phyloP scores from a whole-genome alignment of 2,797 vertebrate genomes.

The Tapera naevia region DNA sequence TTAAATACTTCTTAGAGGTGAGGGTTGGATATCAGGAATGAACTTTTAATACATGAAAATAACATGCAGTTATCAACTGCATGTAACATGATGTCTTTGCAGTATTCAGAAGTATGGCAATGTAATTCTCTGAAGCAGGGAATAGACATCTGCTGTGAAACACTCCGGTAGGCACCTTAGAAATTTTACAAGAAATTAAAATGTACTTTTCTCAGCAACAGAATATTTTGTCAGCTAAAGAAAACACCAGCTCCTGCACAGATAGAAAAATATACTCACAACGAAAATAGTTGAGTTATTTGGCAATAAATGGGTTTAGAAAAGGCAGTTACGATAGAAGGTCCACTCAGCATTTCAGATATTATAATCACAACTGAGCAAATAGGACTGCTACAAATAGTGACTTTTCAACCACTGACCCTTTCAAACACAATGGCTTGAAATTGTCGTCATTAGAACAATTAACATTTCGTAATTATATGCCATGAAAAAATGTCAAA shows the following conservation, averaged over 20 bases:
- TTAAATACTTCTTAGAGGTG: neutral
- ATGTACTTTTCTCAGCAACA: neutral
- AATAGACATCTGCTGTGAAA: neutral
- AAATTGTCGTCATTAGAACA: conserved; percentile 12
- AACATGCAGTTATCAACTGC: neutral
- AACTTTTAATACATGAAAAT: neutral
- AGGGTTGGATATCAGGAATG: neutral
- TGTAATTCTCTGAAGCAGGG: neutral
- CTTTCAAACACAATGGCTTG: neutral
- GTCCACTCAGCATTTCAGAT: neutral
- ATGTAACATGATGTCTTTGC: neutral
- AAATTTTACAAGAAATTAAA: neutral
- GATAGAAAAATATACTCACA: neutral
- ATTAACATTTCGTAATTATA: neutral
- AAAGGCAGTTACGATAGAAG: neutral
- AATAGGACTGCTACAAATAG: neutral
- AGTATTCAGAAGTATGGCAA: neutral
- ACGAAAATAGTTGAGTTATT: neutral
- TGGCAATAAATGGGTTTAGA: neutral
- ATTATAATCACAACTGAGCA: neutral
- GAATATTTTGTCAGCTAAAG: neutral
- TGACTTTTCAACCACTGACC: neutral
- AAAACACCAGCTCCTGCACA: neutral
- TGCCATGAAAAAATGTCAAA: neutral
- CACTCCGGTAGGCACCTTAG: neutral